A percentile compares a stretch with the other conserved stretches of the same genome.
phyloP scores from a whole-genome alignment of 2,888 invertebrate genomes.

The Yponomeuta plumbellus region DNA sequence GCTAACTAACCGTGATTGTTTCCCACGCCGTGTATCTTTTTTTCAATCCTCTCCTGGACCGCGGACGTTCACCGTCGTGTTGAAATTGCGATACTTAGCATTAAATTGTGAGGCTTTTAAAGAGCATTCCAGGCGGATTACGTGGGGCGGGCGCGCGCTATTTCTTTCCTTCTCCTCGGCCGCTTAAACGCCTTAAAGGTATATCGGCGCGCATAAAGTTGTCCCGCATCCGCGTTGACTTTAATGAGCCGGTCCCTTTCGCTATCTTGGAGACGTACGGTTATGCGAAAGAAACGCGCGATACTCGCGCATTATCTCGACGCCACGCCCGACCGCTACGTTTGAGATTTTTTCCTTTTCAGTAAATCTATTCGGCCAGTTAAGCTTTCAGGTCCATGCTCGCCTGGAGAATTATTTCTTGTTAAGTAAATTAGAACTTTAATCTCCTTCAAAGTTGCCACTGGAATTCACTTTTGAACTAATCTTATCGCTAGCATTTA shows the following conservation, averaged over 20 bases:
- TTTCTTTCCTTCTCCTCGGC: slow-evolving; percentile 58
- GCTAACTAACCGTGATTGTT: slow-evolving; percentile 62
- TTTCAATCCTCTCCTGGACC: slow-evolving; percentile 58
- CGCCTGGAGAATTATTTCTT: slow-evolving; percentile 57
- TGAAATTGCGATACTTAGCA: slow-evolving; percentile 71
- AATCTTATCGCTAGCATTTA: slow-evolving; percentile 52
- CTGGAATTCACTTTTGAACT: slow-evolving; percentile 63
- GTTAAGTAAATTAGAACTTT: slow-evolving; percentile 68
- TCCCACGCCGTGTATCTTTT: slow-evolving; percentile 47
- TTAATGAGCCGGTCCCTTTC: slow-evolving; percentile 67
- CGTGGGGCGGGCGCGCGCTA: slow-evolving; percentile 40
- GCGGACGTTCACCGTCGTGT: slow-evolving; percentile 49
- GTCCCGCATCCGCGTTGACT: slow-evolving; percentile 59
- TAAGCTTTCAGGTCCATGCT: slow-evolving; percentile 50
- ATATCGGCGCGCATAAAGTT: slow-evolving; percentile 68
- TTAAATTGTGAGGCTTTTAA: slow-evolving; percentile 70
- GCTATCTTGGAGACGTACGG: slow-evolving; percentile 66
- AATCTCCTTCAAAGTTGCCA: slow-evolving; percentile 61
- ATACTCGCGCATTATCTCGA: slow-evolving; percentile 52
- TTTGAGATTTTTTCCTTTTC: slow-evolving; percentile 46
- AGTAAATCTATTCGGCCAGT: slow-evolving; percentile 45
- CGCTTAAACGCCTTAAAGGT: slow-evolving; percentile 71
- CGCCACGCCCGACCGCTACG: slow-evolving; percentile 26
- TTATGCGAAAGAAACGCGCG: slow-evolving; percentile 50
- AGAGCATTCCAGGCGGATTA: slow-evolving; percentile 63